Percentiles rank a stretch among this genome's conserved stretches.
Conservation (phyloP, 2,113 vertebrate species). For the Peromyscus maniculatus region DNA sequence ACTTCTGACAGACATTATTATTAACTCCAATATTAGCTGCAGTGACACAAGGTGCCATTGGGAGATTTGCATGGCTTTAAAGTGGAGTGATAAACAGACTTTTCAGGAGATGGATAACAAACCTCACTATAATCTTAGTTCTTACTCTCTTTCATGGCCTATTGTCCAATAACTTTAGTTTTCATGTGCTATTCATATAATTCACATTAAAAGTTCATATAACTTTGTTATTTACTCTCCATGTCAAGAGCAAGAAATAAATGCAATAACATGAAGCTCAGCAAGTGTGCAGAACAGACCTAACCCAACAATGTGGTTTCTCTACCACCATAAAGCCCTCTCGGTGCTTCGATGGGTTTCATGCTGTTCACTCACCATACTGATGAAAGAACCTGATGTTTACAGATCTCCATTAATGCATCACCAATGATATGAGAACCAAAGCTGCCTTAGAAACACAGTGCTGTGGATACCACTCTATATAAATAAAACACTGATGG, state of each 20-base stretch:
- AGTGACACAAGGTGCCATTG: not conserved
- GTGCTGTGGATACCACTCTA: too few species aligned
- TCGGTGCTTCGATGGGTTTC: not conserved
- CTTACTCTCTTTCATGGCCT: not conserved
- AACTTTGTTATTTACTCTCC: not conserved
- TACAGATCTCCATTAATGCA: not conserved
- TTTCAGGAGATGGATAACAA: not conserved
- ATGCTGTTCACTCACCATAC: not conserved
- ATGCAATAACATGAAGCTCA: not conserved
- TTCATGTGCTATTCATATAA: not conserved
- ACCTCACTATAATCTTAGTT: not conserved
- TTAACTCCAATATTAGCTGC: constrained; percentile 26
- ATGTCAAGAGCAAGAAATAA: not conserved
- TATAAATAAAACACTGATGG: too few species aligned
- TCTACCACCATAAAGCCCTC: not conserved
- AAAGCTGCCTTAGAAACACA: not conserved
- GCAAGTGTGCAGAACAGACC: not conserved
- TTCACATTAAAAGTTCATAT: not conserved
- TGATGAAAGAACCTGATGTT: not conserved
- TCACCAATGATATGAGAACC: not conserved
- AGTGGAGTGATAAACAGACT: not conserved
- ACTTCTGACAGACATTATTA: not conserved
- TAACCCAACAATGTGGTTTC: not conserved
- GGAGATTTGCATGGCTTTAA: not conserved
- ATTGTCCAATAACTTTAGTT: not conserved